Percentiles rank a stretch among this genome's conserved stretches.
phyloP scores from a whole-genome alignment of 2,797 vertebrate genomes.

The Scarus forsteni region DNA sequence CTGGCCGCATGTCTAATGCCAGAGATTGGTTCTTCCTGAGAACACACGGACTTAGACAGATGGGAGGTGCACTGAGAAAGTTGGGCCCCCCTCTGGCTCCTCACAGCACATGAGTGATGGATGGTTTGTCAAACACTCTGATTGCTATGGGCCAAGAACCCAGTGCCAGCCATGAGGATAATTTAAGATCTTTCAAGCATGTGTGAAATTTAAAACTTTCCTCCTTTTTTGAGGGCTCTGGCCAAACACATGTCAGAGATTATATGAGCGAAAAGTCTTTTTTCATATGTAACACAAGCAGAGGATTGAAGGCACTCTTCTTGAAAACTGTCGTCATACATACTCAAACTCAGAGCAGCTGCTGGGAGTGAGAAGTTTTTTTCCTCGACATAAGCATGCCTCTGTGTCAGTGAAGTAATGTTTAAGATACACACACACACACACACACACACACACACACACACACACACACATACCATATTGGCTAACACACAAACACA shows the following conservation, averaged over 20 bases:
- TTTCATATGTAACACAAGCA: constrained; percentile 18
- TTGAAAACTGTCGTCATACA: constrained; percentile 2
- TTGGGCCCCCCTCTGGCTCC: constrained; percentile 1
- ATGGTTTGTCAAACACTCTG: constrained; percentile 37
- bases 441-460: neutral
- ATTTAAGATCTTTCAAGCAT: constrained; percentile 52
- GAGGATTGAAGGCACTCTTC: constrained; percentile 2
- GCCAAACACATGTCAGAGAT: constrained; percentile 29
- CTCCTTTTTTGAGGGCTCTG: constrained; percentile 14
- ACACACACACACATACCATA: neutral
- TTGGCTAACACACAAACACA: neutral
- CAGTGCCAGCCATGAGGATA: constrained; percentile 14
- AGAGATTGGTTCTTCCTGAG: no score
- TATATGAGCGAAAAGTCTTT: constrained; percentile 10
- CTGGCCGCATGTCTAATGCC: no score
- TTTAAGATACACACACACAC: neutral
- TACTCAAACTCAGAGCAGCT: constrained; percentile 19
- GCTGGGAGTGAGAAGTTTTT: constrained; percentile 3
- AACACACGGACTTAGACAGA: neutral
- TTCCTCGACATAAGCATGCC: neutral
- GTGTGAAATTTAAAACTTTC: constrained; percentile 46
- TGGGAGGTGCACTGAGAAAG: neutral
- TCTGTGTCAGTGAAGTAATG: neutral
- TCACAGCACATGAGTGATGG: constrained; percentile 29
- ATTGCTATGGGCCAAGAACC: constrained; percentile 19